Base-by-base conservation (phyloP, 2,888 invertebrate genomes). In the Lordiphosa andalusiaca region DNA sequence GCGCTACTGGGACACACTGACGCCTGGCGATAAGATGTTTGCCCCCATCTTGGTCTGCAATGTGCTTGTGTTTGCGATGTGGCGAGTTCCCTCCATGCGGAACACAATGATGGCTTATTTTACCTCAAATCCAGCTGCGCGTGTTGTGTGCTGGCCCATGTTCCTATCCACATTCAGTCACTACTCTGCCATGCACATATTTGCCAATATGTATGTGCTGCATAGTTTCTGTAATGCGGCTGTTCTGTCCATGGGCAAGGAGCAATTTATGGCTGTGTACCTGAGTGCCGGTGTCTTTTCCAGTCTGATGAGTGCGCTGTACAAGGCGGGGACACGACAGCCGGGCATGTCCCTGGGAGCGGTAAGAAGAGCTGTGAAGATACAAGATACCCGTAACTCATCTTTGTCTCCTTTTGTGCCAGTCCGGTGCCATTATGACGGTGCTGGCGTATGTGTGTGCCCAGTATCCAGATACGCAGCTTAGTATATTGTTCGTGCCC, bases 381-480 rank as follows among this genome's bases (percentile, higher is more conserved):
- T 16, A 10, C 1, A 6, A 12, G 9, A 3, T 3, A 9, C 3
- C 9, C 6, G 1, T 16, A 10, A 44, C 10, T 44, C 9, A 30
- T 30, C 10, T 2, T 30, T 10, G 30, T 67, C 75, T 81, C n/a
- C 7, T 5, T 88, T 23, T 12, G 4, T 40, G 61, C 5, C 19
- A 98, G 97, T 98, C 98, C 33, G 99, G 99, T 59, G 98, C 98
- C 48, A 96, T 99, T 73, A 95, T 98, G 94, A 94, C 95, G 21
- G 91, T 98, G 47, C 90, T 99, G 61, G 95, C 95, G 21, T 96
- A 94, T 86, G 94, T 96, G 1, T 98, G 98, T 88, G 92, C 94
- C 49, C 93, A 95, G 85, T 95, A 94, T 89, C 99, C 99, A 4
- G 95, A 98, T 70, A 94, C 95, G n/a, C 92, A 93, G 87, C 91